Conservation (phyloP, 1,140 invertebrate genomes). For the Drosophila leontia region DNA sequence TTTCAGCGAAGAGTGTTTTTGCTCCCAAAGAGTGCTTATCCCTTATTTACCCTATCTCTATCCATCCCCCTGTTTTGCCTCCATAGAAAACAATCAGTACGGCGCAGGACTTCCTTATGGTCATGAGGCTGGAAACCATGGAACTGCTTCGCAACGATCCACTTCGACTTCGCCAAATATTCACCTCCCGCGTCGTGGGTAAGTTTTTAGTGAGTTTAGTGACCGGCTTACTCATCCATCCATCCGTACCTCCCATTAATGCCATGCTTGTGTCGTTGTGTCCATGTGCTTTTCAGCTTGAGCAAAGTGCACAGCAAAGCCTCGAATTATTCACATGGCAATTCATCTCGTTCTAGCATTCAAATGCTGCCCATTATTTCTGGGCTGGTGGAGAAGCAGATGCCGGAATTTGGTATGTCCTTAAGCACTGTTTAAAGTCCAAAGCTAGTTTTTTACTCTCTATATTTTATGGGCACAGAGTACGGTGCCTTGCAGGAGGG, state of each 20-base stretch:
- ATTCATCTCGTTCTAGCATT: slow-evolving; percentile 85
- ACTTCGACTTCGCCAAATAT: slow-evolving; percentile 80
- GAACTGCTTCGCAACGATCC: slow-evolving; percentile 65
- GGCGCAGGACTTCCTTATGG: slow-evolving; percentile 63
- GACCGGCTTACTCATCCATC: slow-evolving; percentile 28
- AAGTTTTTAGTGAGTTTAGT: slow-evolving; percentile 52
- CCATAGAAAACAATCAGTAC: slow-evolving; percentile 73
- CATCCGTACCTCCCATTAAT: slow-evolving; percentile 22
- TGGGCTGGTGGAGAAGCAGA: slow-evolving; percentile 82
- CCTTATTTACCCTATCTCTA: not conserved
- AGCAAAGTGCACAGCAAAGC: slow-evolving; percentile 77
- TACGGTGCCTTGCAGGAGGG: slow-evolving; percentile 91
- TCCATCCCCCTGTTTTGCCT: not conserved
- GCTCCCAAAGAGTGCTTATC: slow-evolving; percentile 7
- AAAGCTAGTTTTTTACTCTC: not conserved
- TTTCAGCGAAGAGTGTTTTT: slow-evolving; percentile 29
- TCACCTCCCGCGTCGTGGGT: slow-evolving; percentile 75
- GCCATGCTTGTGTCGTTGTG: slow-evolving; percentile 40
- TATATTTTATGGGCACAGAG: slow-evolving; percentile 85
- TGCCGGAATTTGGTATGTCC: slow-evolving; percentile 76
- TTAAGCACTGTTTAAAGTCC: not conserved
- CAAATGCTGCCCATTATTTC: slow-evolving; percentile 85
- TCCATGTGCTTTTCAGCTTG: slow-evolving; percentile 48
- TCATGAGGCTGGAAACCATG: slow-evolving; percentile 65
- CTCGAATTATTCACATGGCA: slow-evolving; percentile 83